phyloP scores from a whole-genome alignment of 1,140 invertebrate species.

The Bombus cullumanus region DNA sequence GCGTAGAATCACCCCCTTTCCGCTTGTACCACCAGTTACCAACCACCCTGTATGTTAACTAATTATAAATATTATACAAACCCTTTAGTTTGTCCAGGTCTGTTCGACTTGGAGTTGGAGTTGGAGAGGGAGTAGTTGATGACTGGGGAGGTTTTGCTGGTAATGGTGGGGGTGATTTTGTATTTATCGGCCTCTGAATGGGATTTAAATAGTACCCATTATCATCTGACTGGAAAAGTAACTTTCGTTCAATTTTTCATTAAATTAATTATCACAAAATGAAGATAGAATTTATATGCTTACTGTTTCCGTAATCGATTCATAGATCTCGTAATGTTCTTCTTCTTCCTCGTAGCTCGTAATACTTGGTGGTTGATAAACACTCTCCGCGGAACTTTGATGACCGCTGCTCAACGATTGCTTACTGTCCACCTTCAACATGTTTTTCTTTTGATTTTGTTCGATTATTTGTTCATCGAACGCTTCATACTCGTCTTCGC shows the following conservation, averaged over 20 bases:
- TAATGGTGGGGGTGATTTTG: slow-evolving; percentile 66
- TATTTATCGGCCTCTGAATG: slow-evolving; percentile 29
- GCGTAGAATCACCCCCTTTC: too few relatives aligned
- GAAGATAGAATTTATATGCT: slow-evolving; percentile 19
- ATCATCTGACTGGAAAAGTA: slow-evolving; percentile 70
- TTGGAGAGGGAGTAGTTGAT: slow-evolving; percentile 27
- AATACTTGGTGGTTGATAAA: slow-evolving; percentile 72
- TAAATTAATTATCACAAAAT: not conserved
- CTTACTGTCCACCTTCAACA: slow-evolving; percentile 68
- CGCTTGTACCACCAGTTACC: too few relatives aligned
- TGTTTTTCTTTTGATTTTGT: slow-evolving; percentile 63
- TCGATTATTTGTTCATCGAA: slow-evolving; percentile 74
- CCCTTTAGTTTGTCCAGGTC: slow-evolving; percentile 46
- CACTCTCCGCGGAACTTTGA: slow-evolving; percentile 74
- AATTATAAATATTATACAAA: slow-evolving; percentile 27
- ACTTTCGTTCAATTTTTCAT: not conserved
- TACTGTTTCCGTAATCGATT: slow-evolving; percentile 78
- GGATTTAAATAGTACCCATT: slow-evolving; percentile 64
- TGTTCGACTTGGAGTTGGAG: slow-evolving; percentile 21
- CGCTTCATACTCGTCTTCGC: slow-evolving; percentile 78
- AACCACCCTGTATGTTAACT: too few relatives aligned
- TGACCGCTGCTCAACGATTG: slow-evolving; percentile 70
- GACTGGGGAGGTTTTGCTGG: slow-evolving; percentile 68
- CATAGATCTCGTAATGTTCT: slow-evolving; percentile 76
- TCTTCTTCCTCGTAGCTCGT: slow-evolving; percentile 73